Conservation (phyloP, 2,113 vertebrate genomes). For the Larimichthys crocea region DNA sequence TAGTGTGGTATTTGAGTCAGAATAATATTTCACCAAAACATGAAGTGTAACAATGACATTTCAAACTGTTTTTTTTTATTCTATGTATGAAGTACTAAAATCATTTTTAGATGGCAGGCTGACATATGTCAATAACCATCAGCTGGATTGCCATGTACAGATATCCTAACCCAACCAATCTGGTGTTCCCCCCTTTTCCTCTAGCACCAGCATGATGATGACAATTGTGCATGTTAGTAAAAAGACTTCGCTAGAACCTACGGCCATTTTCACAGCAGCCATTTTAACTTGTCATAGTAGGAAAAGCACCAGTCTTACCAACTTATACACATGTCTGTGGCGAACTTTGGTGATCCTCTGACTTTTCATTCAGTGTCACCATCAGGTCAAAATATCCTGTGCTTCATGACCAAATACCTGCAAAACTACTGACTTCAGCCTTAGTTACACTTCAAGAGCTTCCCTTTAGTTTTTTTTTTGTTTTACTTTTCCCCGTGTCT, state of each 20-base stretch:
- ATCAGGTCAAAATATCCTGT: not conserved
- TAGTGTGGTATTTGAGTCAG: conserved; percentile 43
- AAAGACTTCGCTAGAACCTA: not conserved
- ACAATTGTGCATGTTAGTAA: conserved; percentile 3
- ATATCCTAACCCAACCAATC: not conserved
- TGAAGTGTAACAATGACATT: conserved; percentile 13
- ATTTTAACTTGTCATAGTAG: not conserved
- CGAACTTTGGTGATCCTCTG: no score
- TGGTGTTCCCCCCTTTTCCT: not conserved
- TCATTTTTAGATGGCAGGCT: not conserved
- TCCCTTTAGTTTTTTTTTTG: not conserved
- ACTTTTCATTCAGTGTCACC: not conserved
- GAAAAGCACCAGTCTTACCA: not conserved
- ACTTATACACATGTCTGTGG: not conserved
- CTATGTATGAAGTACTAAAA: not conserved
- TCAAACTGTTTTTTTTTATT: not conserved
- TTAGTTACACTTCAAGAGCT: not conserved
- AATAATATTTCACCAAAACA: conserved; percentile 29
- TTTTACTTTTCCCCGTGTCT: not conserved
- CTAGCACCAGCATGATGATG: not conserved
- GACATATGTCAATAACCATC: not conserved
- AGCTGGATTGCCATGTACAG: no score
- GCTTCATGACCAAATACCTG: not conserved
- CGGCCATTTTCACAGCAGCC: not conserved
- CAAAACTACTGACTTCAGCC: not conserved